phyloP scores from a whole-genome alignment of 1,140 invertebrate genomes.

The Cephus cinctus region DNA sequence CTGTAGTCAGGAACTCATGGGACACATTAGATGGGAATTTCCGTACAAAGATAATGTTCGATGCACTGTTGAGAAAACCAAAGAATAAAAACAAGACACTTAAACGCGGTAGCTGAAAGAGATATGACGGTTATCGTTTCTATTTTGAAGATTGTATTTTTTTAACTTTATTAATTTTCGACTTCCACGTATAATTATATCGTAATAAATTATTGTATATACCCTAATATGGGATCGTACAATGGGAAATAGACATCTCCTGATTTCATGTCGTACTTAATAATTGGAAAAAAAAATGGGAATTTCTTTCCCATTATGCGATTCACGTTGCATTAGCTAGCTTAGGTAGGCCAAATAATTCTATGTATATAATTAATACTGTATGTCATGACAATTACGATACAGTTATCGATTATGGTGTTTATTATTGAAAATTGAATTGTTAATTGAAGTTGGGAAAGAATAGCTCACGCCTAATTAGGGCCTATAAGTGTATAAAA shows the following conservation, averaged over 20 bases:
- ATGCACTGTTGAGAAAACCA: conserved; percentile 24
- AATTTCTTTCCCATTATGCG: conserved; percentile 20
- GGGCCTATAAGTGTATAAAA: conserved; percentile 32
- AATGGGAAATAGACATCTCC: not conserved
- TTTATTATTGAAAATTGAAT: conserved; percentile 32
- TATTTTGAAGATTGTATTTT: conserved; percentile 47
- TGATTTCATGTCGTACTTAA: no score
- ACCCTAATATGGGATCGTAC: not conserved
- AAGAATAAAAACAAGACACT: conserved; percentile 18
- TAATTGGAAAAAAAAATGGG: not conserved
- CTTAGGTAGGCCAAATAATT: conserved; percentile 33
- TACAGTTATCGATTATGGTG: conserved; percentile 20
- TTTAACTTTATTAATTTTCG: conserved; percentile 44
- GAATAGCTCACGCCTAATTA: conserved; percentile 33
- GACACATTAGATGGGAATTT: no score
- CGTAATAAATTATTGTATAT: conserved; percentile 8
- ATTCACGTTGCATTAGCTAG: conserved; percentile 23
- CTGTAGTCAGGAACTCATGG: no score
- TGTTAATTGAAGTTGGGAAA: conserved; percentile 26
- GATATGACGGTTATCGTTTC: conserved; percentile 39
- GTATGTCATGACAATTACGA: conserved; percentile 23
- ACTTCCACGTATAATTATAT: conserved; percentile 28
- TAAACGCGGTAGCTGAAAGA: conserved; percentile 19
- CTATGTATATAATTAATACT: conserved; percentile 25
- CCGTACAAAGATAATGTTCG: conserved; percentile 28